Evolutionary conservation across 1,140 invertebrate species (phyloP), one percentile per base, ranked within the genome.

Genomic region (Stegodyphus dumicola): DNA sequence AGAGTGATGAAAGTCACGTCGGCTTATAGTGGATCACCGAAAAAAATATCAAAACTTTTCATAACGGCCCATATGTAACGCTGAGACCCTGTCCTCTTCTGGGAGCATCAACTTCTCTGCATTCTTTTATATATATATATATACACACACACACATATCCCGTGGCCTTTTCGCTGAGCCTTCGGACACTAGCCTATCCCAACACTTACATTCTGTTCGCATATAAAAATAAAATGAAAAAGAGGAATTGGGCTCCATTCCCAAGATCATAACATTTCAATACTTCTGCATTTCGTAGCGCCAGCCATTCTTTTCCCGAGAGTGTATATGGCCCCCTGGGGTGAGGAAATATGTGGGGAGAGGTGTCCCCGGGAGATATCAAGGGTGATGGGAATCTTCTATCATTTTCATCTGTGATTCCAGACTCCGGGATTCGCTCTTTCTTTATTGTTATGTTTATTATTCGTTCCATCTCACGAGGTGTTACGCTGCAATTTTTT

Each of bases 181-280:
- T 78, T 54, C 65, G 69, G 64, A 65, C 67, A 78, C 49, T 9
- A 7, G 11, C 6, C 54, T 67, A 17, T 33, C 60, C 15, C 17
- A 54, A 60, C 56, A 60, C 56, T 60, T 60, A 60, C 56, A 15
- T 15, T 15, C 9, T 60, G 15, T 60, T 60, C 56, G 56, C 56
- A 60, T 60, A 60, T 60, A 60, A 60, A 60, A 15, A 60, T 60
- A 60, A 60, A 60, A 15, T 15, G 56, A 9, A 33, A 33, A 33
- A 33, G 33, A 33, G 33, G 33, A 33, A 33, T 60, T 48, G 53
- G 78, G 11, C 71, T 33, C 80, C 71, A 83, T 83, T 83, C 80
- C 80, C 80, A n/a, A 75, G 80, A 83, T 75, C 80, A 83, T 83
- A 83, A 83, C 80, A 83, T 83, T 83, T 83, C 80, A 83, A 83